phyloP scores from a whole-genome alignment of 1,140 invertebrate species.

The Ceratina japonica region DNA sequence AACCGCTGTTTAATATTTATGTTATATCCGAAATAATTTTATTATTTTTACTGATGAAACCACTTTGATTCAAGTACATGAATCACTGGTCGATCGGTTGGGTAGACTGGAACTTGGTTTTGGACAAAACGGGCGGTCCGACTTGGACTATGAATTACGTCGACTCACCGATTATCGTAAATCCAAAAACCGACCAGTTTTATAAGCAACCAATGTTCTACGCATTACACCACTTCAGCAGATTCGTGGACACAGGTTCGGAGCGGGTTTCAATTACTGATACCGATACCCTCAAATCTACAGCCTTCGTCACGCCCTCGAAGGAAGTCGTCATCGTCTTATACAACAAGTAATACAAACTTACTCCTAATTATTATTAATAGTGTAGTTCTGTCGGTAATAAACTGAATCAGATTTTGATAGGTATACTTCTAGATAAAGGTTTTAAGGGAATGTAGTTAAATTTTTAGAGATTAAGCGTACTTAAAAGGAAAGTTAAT shows the following conservation, averaged over 20 bases:
- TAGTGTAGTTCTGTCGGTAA: too few species aligned
- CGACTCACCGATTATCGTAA: constrained; percentile 89
- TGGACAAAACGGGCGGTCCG: constrained; percentile 89
- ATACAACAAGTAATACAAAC: constrained; percentile 82
- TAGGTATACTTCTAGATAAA: too few species aligned
- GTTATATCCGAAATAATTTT: too few species aligned
- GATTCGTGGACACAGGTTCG: constrained; percentile 86
- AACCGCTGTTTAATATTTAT: too few species aligned
- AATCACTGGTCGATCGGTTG: constrained; percentile 87
- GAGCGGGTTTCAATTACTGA: constrained; percentile 71
- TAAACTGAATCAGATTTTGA: too few species aligned
- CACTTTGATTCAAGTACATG: constrained; percentile 82
- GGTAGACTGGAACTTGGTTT: constrained; percentile 94
- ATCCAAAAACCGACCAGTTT: constrained; percentile 84
- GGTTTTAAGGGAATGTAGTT: too few species aligned
- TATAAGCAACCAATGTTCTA: constrained; percentile 96
- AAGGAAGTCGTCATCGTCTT: constrained; percentile 81
- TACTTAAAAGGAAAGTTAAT: too few species aligned
- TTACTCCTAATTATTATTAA: constrained; percentile 84
- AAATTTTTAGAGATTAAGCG: too few species aligned
- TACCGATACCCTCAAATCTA: constrained; percentile 63
- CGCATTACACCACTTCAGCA: constrained; percentile 91
- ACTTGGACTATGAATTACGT: constrained; percentile 90
- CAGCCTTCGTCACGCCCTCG: constrained; percentile 82
- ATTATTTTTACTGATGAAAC: neutral